Evolutionary conservation across 1,140 invertebrate species (phyloP), one percentile per base, ranked within the genome.

Genomic region (Papilio polyxenes): DNA sequence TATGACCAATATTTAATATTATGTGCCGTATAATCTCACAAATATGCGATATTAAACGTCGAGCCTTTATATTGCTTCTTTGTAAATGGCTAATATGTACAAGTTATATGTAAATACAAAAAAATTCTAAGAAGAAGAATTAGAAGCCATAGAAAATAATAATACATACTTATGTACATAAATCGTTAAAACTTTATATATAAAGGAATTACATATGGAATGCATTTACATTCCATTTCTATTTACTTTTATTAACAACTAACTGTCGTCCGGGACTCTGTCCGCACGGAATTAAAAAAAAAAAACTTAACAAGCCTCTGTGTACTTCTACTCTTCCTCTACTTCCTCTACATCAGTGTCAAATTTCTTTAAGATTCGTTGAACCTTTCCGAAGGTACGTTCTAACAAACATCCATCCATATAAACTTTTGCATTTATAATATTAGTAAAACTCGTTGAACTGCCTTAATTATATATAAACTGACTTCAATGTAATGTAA

Each of bases 91-190:
- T 20, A 9, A 53, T 15, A 65, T 65, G 1, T 23, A 65, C 62
- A 65, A 65, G 20, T 65, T 65, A 11, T 65, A 65, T 65, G 62
- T 31, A 75, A 51, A 75, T 10, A 48, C 44, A 75, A 75, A 75
- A 74, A 75, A 75, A 11, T 11, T 75, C 72, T n/a, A 40, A 75
- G 72, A 49, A 51, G 40, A 75, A 75, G 48, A 51, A 75, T 51
- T 75, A 75, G 75, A 75, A 75, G 48, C 75, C 75, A n/a, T 75
- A 75, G 37, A 48, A 48, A 51, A 15, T 48, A 44, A 75, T 75
- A 75, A 48, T 17, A 75, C 48, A 20, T 51, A 75, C 75, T 75
- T 75, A 75, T 75, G 48, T 75, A 75, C 17, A 49, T 40, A 40
- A 44, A 49, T 44, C 15, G 13, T 44, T 13, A 74, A 37, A 40